Base-by-base conservation (phyloP, 2,888 invertebrate species). In the Byasa hedistus region DNA sequence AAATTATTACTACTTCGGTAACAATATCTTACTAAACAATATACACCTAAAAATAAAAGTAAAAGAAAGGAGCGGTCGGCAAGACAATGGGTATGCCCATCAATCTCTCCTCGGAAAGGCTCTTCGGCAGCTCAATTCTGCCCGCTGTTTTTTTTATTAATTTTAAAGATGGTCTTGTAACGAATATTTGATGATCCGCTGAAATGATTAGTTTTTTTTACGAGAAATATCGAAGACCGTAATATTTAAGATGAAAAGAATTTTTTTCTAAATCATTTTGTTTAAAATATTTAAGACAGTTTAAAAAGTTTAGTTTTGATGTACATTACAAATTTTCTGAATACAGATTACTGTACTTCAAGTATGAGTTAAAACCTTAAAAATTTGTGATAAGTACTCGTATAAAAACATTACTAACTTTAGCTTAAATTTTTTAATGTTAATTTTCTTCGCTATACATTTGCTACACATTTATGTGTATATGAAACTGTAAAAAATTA, bases 401-500 rank as follows among this genome's bases (percentile, higher is more conserved):
- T 27, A 27, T 27, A 27, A 27, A 27, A 27, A 5, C 27, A 61
- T 64, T 75, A 73, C 70, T 72, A 73, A 71, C 27, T 27, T 27
- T 4, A 27, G 27, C 27, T 27, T 27, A 27, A 27, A 27, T 27
- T 27, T 3, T 27, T 27, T 5, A 27, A 27, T 27, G 5, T 27
- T 27, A 27, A 27, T 27, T 27, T 27, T 27, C 5, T 3, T 27
- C 27, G 27, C 5, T 27, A n/a, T n/a, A n/a, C n/a, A n/a, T n/a
- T n/a, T n/a, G n/a, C n/a, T n/a, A n/a, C n/a, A n/a, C n/a, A n/a
- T n/a, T n/a, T n/a, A n/a, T n/a, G n/a, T n/a, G n/a, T n/a, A n/a
- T n/a, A n/a, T n/a, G n/a, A n/a, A n/a, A n/a, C n/a, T n/a, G n/a
- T n/a, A n/a, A n/a, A n/a, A n/a, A n/a, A n/a, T n/a, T n/a, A n/a